phyloP scores from a whole-genome alignment of 2,797 vertebrate genomes.

The Choloepus didactylus region DNA sequence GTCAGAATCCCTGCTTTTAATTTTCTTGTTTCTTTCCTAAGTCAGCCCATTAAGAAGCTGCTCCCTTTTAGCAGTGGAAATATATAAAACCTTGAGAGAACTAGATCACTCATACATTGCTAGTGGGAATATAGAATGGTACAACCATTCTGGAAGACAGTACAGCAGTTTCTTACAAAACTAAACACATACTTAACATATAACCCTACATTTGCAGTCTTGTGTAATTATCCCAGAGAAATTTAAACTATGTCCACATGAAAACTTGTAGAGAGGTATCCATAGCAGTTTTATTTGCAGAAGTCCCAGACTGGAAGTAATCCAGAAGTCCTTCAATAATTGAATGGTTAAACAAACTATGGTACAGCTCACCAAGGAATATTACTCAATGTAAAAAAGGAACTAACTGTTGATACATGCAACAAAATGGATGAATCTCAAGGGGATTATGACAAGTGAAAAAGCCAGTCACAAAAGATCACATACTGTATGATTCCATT shows the following conservation, averaged over 20 bases:
- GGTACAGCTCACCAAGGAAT: background rate
- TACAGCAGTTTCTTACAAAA: background rate
- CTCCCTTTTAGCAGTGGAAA: background rate
- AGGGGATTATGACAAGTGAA: background rate
- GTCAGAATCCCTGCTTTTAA: background rate
- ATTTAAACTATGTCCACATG: background rate
- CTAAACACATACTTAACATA: background rate
- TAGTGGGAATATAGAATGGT: background rate
- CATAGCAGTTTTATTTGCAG: background rate
- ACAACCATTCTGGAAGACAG: background rate
- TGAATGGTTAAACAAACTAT: background rate
- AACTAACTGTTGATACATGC: background rate
- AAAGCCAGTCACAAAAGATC: background rate
- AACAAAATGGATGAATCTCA: background rate
- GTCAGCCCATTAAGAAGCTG: background rate
- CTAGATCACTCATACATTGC: background rate
- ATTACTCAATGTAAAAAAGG: background rate
- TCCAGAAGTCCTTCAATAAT: background rate
- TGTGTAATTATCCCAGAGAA: background rate
- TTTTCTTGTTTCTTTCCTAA: conserved; percentile 31
- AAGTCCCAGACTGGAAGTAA: background rate
- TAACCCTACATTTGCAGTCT: background rate
- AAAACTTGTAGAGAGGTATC: background rate
- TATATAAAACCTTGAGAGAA: background rate
- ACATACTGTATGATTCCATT: background rate